Conservation (phyloP, 2,888 invertebrate genomes). For the Tinea trinotella region DNA sequence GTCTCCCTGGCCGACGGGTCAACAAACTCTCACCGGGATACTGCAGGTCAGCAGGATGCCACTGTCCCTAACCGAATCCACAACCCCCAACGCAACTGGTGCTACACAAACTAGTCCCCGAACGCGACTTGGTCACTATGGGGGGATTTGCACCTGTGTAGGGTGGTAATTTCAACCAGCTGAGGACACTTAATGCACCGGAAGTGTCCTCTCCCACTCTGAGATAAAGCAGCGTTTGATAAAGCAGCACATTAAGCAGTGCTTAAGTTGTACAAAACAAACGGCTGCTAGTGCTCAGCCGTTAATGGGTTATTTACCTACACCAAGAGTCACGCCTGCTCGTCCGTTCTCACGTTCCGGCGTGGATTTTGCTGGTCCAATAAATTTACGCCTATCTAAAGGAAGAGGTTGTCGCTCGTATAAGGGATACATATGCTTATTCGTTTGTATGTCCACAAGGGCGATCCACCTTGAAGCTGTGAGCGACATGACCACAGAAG, state of each 20-base stretch:
- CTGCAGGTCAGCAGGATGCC: too few relatives aligned
- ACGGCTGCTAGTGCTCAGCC: not conserved
- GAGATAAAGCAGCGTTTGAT: not conserved
- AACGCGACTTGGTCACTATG: too few relatives aligned
- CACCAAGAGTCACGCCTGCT: conserved; percentile 12
- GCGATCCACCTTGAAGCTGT: conserved; percentile 32
- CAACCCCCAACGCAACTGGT: too few relatives aligned
- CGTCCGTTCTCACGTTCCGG: conserved; percentile 18
- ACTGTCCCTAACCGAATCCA: too few relatives aligned
- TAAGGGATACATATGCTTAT: conserved; percentile 22
- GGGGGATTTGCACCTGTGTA: too few relatives aligned
- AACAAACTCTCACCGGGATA: too few relatives aligned
- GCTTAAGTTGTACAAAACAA: conserved; percentile 16
- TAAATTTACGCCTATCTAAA: conserved; percentile 19
- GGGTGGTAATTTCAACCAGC: too few relatives aligned
- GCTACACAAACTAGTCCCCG: too few relatives aligned
- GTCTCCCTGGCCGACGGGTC: too few relatives aligned
- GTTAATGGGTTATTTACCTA: conserved; percentile 19
- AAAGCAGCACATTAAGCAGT: conserved; percentile 1
- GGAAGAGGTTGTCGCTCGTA: conserved; percentile 19
- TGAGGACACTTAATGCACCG: too few relatives aligned
- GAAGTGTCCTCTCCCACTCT: too few relatives aligned
- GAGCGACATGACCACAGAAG: conserved; percentile 28
- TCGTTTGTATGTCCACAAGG: conserved; percentile 26
- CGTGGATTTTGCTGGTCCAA: conserved; percentile 21